Evolutionary conservation across 35 echinoderm and acorn worm genomes (phyloP), one percentile per base, ranked within the genome.

Genomic region (Apostichopus parvimensis): DNA sequence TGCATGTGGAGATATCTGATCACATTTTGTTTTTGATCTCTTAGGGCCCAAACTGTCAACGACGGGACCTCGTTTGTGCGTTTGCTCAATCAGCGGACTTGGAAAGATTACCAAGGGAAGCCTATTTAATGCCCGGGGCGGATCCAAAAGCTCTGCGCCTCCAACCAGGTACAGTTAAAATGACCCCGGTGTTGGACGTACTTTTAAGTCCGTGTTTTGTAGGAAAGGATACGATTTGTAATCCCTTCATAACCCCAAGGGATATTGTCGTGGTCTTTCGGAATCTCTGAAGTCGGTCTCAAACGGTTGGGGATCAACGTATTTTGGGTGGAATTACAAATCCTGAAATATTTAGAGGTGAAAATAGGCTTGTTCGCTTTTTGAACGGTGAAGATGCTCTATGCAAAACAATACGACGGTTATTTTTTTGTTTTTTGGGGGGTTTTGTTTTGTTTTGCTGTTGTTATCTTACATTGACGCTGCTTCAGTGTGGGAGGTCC

Each of bases 31-130:
- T 55, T 54, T 6, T 21, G 57, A 84, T 59, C 81, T 84, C 81
- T 84, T 58, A 84, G 81, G 81, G 81, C 22, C 81, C 81, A 84
- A 84, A 56, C 57, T 84, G 81, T 84, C 81, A 84, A 84, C 81
- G 56, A 84, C 7, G 18, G 81, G 57, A 84, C 81, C 81, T 59
- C 81, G 81, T 84, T 84, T 84, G 81, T 58, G 23, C 56, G 11
- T 56, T 22, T n/a, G 17, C 24, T 84, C 81, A 84, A 59, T 84
- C 81, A 84, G 52, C 81, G 56, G 81, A 84, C 81, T 20, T 84
- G 81, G 18, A 59, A 6, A 84, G 81, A 84, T 84, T 84, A 84
- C 54, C 18, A 17, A 25, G 57, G 57, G 54, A 84, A 84, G 81
- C 20, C 81, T 58, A 54, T 7, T 52, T 58, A 84, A 84, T 84